A percentile compares a stretch with the other conserved stretches of the same genome.
phyloP scores from a whole-genome alignment of 2,888 invertebrate genomes.

The Ophion ellenae region DNA sequence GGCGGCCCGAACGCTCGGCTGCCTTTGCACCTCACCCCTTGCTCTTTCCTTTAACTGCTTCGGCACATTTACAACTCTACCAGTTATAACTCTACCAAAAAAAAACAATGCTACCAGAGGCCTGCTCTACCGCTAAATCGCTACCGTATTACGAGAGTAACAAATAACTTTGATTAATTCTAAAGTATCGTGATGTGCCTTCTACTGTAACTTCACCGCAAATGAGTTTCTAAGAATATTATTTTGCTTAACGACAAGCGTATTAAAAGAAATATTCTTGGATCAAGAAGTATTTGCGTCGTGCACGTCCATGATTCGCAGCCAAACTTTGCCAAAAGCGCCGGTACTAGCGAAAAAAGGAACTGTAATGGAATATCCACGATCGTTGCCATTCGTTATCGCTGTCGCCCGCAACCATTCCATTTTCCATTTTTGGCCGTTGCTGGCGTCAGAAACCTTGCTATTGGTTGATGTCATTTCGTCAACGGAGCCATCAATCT shows the following conservation, averaged over 20 bases:
- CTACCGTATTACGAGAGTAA: not conserved
- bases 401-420: too few species aligned
- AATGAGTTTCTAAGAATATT: not conserved
- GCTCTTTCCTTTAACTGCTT: conserved; percentile 38
- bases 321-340: too few species aligned
- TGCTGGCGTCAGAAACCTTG: too few species aligned
- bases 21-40: conserved; percentile 65
- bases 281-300: too few species aligned
- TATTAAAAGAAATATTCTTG: too few species aligned
- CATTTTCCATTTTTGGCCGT: too few species aligned
- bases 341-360: too few species aligned
- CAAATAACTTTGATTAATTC: conserved; percentile 8
- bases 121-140: conserved; percentile 8
- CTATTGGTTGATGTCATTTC: too few species aligned
- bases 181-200: not conserved
- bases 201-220: not conserved
- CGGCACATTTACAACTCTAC: conserved; percentile 48
- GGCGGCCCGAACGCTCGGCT: conserved; percentile 70
- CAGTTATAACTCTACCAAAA: conserved; percentile 34
- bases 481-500: too few species aligned
- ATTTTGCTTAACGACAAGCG: not conserved
- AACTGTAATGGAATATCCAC: too few species aligned
- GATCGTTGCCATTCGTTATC: too few species aligned
- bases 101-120: conserved; percentile 19
- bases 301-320: too few species aligned